A percentile compares a stretch with the other conserved stretches of the same genome.
phyloP scores from a whole-genome alignment of 37 sponge, comb jelly and placozoan species.

The Axinella damicornis region DNA sequence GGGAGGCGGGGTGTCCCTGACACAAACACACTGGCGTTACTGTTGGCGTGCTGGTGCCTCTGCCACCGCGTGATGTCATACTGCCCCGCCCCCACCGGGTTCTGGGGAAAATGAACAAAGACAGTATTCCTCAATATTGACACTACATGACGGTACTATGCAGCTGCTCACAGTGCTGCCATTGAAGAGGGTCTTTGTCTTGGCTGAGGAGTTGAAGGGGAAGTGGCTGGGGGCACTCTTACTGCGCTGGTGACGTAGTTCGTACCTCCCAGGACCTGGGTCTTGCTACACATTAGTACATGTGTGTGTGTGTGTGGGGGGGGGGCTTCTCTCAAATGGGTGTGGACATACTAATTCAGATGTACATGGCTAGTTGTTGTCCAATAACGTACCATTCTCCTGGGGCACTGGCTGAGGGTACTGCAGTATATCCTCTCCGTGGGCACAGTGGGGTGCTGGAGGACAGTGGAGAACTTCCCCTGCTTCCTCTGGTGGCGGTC shows the following conservation, averaged over 20 bases:
- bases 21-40: constrained; percentile 68
- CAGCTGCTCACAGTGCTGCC: constrained; percentile 39
- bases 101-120: constrained; percentile 25
- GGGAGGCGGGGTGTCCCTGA: constrained; percentile 78
- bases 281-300: constrained; percentile 52
- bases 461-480: constrained; percentile 73
- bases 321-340: neutral
- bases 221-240: constrained; percentile 41
- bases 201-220: constrained; percentile 67
- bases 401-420: constrained; percentile 95
- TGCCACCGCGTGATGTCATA: constrained; percentile 79
- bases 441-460: constrained; percentile 81
- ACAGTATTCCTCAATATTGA: neutral
- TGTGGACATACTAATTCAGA: neutral
- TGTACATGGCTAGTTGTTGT: too few species aligned
- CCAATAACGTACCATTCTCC: constrained; percentile 57
- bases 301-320: neutral
- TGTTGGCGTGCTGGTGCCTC: constrained; percentile 57
- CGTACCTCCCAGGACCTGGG: constrained; percentile 86
- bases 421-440: constrained; percentile 91
- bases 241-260: neutral
- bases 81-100: constrained; percentile 85
- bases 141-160: neutral
- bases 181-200: constrained; percentile 14
- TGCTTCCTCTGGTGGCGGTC: constrained; percentile 73